Conservation (phyloP, 2,888 invertebrate species). For the Torymus tubicola region DNA sequence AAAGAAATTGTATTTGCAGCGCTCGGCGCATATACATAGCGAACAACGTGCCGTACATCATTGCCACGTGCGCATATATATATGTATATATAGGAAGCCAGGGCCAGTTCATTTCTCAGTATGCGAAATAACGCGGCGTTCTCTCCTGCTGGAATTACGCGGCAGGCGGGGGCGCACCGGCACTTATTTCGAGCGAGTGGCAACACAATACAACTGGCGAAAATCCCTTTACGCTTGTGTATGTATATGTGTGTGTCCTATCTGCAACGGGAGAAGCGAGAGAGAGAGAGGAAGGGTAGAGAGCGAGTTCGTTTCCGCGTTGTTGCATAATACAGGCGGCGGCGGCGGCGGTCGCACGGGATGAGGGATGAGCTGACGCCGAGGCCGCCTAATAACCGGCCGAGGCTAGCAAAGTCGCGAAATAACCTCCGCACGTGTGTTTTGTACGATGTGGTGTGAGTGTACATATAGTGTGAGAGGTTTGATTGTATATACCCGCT, state of each 20-base stretch:
- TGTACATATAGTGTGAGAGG: too few species aligned
- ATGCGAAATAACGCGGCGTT: constrained; percentile 55
- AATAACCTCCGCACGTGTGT: constrained; percentile 35
- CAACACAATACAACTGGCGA: constrained; percentile 11
- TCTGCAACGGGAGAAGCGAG: constrained; percentile 34
- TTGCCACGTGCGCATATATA: neutral
- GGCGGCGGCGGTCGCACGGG: constrained; percentile 74
- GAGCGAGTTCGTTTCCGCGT: constrained; percentile 74
- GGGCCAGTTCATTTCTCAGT: neutral
- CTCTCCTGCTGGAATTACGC: constrained; percentile 60
- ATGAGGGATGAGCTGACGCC: constrained; percentile 72
- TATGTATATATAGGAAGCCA: too few species aligned
- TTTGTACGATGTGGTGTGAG: too few species aligned
- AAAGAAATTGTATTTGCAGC: constrained; percentile 48
- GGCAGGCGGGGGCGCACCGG: constrained; percentile 49
- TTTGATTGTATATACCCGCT: too few species aligned
- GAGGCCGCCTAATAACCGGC: constrained; percentile 47
- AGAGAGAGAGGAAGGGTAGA: constrained; percentile 56
- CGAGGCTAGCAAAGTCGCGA: constrained; percentile 33
- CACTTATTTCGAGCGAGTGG: constrained; percentile 64
- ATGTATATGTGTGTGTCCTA: constrained; percentile 1
- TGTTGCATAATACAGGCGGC: constrained; percentile 76
- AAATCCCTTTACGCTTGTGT: constrained; percentile 14
- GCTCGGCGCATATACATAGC: constrained; percentile 3
- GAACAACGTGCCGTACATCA: constrained; percentile 49